Evolutionary conservation across 2,113 vertebrate genomes (phyloP).

Genomic region (Mugil cephalus): DNA sequence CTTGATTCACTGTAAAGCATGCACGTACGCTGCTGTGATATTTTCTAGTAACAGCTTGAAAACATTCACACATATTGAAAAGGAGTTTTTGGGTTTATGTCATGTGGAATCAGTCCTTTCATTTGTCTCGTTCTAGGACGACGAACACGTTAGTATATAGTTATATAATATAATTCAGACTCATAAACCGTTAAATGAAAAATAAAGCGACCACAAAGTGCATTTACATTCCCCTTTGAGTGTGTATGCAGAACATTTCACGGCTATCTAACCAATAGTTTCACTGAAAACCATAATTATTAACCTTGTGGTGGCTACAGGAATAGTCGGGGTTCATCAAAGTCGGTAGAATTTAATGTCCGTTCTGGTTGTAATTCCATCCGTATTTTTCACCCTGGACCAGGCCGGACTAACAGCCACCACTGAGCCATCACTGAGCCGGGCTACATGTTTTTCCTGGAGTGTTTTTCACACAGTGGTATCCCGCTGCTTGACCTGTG

Average conservation of each 20-base stretch:
- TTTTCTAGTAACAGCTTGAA: constrained; percentile 7
- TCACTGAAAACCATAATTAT: not conserved
- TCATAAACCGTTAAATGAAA: too few species aligned
- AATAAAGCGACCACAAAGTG: too few species aligned
- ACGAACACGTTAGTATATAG: too few species aligned
- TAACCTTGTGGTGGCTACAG: not conserved
- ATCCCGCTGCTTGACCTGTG: constrained; percentile 37
- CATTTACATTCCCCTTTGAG: not conserved
- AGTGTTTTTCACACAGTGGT: constrained; percentile 31
- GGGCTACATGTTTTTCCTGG: constrained; percentile 1
- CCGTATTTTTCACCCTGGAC: not conserved
- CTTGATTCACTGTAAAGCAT: not conserved
- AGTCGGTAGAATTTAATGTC: not conserved
- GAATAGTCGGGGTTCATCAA: not conserved
- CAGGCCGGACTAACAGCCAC: accelerated
- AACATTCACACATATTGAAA: too few species aligned
- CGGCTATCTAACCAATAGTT: not conserved
- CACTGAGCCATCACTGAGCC: not conserved
- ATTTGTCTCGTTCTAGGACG: too few species aligned
- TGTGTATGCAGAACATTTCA: not conserved
- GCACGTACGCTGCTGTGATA: not conserved
- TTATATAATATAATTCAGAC: too few species aligned
- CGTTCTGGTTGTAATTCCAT: not conserved
- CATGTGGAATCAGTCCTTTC: too few species aligned
- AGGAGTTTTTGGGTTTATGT: too few species aligned